These are phyloP conservation scores for Leptobrachium ailaonicum DNA, from an alignment of 2,113 vertebrate species.

Conservation along the genomic window DNA sequence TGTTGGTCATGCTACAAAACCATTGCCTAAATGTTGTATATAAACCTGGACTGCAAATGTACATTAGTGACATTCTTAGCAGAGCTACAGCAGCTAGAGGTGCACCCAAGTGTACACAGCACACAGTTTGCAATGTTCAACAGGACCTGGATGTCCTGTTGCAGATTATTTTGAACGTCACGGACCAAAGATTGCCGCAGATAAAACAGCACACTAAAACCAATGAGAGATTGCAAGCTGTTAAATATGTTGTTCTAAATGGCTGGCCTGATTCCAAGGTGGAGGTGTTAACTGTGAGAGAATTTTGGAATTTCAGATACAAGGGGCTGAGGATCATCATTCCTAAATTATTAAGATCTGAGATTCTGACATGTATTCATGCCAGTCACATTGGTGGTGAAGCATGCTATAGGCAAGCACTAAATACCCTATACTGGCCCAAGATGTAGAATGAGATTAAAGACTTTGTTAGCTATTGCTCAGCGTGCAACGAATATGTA, in stretches of 20 bases:
- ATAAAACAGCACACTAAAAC: not conserved
- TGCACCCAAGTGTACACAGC: too few relatives aligned
- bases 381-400: too few relatives aligned
- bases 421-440: constrained; percentile 43
- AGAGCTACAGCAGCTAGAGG: too few relatives aligned
- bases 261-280: not conserved
- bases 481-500: not conserved
- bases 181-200: not conserved
- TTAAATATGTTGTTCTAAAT: not conserved
- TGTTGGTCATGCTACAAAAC: constrained; percentile 22
- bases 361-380: not conserved
- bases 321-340: constrained; percentile 22
- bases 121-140: too few relatives aligned
- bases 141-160: too few relatives aligned
- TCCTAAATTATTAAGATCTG: not conserved
- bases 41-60: constrained; percentile 41
- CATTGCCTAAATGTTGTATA: constrained; percentile 40
- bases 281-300: not conserved
- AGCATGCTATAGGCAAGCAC: constrained; percentile 45
- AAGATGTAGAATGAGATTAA: constrained; percentile 24
- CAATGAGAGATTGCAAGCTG: too few relatives aligned
- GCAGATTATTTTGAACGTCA: not conserved
- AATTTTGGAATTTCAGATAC: not conserved
- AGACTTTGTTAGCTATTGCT: too few relatives aligned
- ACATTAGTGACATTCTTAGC: constrained; percentile 46